Evolutionary conservation across 2,113 vertebrate species (phyloP).

Genomic region (Lepidothrix coronata): DNA sequence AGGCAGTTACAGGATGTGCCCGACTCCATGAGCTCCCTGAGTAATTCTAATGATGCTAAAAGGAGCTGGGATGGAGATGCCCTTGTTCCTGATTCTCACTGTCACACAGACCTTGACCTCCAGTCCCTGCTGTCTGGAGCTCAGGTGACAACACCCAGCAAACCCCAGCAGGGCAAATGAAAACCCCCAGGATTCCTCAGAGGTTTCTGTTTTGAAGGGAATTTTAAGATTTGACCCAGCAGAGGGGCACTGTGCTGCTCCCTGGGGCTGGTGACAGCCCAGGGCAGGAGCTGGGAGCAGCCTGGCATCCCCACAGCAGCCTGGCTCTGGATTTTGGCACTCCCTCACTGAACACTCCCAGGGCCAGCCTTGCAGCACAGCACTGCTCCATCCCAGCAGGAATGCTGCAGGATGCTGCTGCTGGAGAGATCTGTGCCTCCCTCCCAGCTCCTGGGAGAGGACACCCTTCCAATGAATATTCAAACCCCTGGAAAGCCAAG

Average conservation of each 20-base stretch:
- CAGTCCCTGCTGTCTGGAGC: background rate
- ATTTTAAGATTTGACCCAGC: background rate
- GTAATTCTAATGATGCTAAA: background rate
- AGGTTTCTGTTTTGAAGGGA: background rate
- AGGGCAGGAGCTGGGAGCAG: background rate
- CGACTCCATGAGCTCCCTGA: background rate
- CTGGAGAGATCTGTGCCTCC: background rate
- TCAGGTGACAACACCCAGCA: background rate
- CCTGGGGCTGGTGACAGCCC: background rate
- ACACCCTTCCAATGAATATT: background rate
- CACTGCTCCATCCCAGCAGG: background rate
- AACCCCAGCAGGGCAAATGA: background rate
- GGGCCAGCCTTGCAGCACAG: background rate
- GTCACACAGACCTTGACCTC: background rate
- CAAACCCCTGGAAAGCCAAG: background rate
- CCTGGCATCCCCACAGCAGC: background rate
- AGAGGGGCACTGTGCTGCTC: background rate
- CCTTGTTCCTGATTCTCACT: background rate
- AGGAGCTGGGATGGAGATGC: background rate
- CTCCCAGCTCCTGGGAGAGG: background rate
- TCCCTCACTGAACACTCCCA: fast-evolving
- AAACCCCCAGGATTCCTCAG: background rate
- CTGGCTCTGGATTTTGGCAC: background rate
- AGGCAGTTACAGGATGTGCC: background rate
- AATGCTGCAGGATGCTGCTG: background rate